Evolutionary conservation across 1,140 invertebrate genomes (phyloP).

Genomic region (Oscheius sp.): DNA sequence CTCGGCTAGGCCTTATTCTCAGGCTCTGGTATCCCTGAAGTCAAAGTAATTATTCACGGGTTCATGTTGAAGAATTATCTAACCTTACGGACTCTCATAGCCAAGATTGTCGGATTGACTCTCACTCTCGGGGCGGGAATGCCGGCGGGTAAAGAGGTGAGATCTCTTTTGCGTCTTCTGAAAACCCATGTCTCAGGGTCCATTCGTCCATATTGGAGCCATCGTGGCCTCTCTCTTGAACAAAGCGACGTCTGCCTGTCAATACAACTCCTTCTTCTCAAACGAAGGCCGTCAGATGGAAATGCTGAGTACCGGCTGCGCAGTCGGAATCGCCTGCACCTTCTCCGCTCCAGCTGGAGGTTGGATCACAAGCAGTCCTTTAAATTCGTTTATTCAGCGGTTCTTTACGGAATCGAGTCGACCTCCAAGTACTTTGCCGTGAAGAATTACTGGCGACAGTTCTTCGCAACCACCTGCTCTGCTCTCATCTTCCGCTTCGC

Average conservation of each 20-base stretch:
- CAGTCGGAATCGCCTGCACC: conserved; percentile 54
- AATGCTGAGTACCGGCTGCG: conserved; percentile 57
- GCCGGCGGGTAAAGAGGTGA: conserved; percentile 85
- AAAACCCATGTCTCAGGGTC: conserved; percentile 38
- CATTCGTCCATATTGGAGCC: conserved; percentile 60
- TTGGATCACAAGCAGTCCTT: conserved; percentile 10
- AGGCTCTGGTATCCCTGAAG: conserved; percentile 97
- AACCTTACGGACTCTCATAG: conserved; percentile 85
- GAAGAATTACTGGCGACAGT: conserved; percentile 96
- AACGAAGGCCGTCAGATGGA: conserved; percentile 57
- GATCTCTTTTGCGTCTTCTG: background rate
- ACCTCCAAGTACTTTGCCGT: conserved; percentile 98
- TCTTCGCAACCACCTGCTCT: conserved; percentile 94
- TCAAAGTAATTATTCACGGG: conserved; percentile 94
- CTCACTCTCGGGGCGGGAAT: conserved; percentile 89
- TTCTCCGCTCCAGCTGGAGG: conserved; percentile 54
- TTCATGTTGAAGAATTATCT: conserved; percentile 93
- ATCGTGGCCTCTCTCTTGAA: conserved; percentile 56
- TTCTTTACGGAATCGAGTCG: conserved; percentile 97
- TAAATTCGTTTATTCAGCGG: conserved; percentile 62
- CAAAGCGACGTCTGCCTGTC: conserved; percentile 52
- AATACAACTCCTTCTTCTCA: conserved; percentile 54
- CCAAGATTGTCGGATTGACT: conserved; percentile 89
- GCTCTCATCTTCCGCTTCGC: conserved; percentile 85
- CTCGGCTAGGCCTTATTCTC: background rate